Base-by-base conservation (phyloP, 2,113 vertebrate genomes). In the Chloropsis hardwickii region DNA sequence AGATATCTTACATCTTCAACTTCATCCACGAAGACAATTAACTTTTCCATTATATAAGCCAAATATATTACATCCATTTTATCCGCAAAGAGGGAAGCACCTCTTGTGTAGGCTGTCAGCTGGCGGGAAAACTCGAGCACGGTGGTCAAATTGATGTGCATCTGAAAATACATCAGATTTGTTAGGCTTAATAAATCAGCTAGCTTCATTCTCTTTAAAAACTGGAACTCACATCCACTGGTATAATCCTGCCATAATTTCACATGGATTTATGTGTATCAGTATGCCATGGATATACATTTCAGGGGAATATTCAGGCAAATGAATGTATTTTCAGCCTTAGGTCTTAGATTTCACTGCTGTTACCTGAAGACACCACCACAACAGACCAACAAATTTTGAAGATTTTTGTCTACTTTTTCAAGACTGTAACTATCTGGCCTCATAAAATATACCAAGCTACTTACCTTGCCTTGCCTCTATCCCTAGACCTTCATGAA, bases 51-150 rank as follows among this genome's bases (percentile, higher is more conserved):
- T 91, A 99, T 98, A 73, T 98, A 98, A 23, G 99, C 98, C 95
- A 99, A 98, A 79, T 98, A 99, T 96, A 99, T 98, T 47, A 99
- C 97, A 65, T 99, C 99, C 98, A 99, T 99, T 97, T 98, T 98
- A 57, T 99, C 98, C 0, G 96, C 97, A 73, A 99, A 99, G 97
- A 98, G 97, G 10, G 97, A 98, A 45, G 98, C 98, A 88, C 96
- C 98, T 96, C 97, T 98, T 66, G 99, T 99, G 88, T 99, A 98
- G 83, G 98, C 96, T 69, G 98, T 98, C 77, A 99, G 96, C 95
- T 98, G 99, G 95, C 97, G 98, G 62, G 98, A 98, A 81, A 99
- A 95, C 74, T 98, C 97, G 89, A 98, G 97, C 71, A 98, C 98
- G 3, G 98, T 99, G 76, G 97, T 98, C 80, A 96, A 92, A 86